phyloP scores from a whole-genome alignment of 1,140 invertebrate species.

The Drosophila prosaltans region DNA sequence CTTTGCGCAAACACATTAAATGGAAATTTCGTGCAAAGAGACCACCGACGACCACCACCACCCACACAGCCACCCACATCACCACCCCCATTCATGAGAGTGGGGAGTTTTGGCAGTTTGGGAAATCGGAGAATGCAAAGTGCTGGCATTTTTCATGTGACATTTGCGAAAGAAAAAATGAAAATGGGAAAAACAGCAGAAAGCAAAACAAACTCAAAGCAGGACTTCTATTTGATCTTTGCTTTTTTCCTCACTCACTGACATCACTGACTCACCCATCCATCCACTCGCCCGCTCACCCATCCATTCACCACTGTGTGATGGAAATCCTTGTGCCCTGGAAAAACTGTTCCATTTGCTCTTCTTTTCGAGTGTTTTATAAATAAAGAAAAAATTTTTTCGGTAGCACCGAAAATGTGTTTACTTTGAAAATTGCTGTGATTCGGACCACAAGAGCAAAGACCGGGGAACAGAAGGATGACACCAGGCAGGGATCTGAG shows the following conservation, averaged over 20 bases:
- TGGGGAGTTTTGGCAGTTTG: slow-evolving; percentile 8
- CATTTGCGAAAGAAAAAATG: slow-evolving; percentile 67
- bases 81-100: slow-evolving; percentile 4
- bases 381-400: slow-evolving; percentile 72
- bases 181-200: slow-evolving; percentile 16
- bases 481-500: slow-evolving; percentile 8
- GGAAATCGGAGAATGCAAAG: slow-evolving; percentile 58
- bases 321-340: slow-evolving; percentile 64
- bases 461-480: slow-evolving; percentile 6
- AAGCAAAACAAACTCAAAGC: slow-evolving; percentile 71
- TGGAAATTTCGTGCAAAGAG: slow-evolving; percentile 74
- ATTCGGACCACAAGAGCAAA: slow-evolving; percentile 56
- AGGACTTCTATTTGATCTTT: slow-evolving; percentile 69
- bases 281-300: neutral
- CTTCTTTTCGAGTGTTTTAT: slow-evolving; percentile 71
- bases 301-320: slow-evolving; percentile 23
- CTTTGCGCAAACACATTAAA: slow-evolving; percentile 81
- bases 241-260: slow-evolving; percentile 32
- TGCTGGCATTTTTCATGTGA: slow-evolving; percentile 77
- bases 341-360: slow-evolving; percentile 62
- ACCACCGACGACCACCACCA: slow-evolving; percentile 34
- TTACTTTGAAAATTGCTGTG: slow-evolving; percentile 78
- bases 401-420: slow-evolving; percentile 51
- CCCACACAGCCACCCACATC: neutral
- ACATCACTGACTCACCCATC: slow-evolving; percentile 7